Percentiles rank a stretch among this genome's conserved stretches.
Evolutionary conservation across 1,140 invertebrate genomes (phyloP).

Genomic region (Cardiocondyla obscurior): DNA sequence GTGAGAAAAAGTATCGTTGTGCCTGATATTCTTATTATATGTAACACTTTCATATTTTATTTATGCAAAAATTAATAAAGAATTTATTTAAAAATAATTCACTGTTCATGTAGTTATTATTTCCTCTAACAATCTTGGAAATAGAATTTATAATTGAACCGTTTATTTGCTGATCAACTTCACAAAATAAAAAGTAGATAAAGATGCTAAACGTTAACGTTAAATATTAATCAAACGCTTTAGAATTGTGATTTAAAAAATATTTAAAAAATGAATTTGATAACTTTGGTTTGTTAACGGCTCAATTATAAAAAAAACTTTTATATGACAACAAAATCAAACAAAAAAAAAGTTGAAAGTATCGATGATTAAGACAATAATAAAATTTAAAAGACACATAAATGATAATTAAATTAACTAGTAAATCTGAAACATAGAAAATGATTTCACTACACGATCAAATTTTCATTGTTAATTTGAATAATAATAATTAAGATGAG

Average conservation of each 20-base stretch:
- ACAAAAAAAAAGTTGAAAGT: constrained; percentile 2
- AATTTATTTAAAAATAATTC: constrained; percentile 2
- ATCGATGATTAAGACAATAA: constrained; percentile 41
- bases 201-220: no score
- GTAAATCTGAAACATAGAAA: constrained; percentile 28
- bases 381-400: constrained; percentile 33
- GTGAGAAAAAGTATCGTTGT: constrained; percentile 1
- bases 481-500: constrained; percentile 24
- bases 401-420: constrained; percentile 4
- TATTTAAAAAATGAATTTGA: no score
- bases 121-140: not conserved
- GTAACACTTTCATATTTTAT: constrained; percentile 5
- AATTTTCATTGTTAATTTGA: constrained; percentile 33
- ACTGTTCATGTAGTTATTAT: not conserved
- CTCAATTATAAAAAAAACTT: not conserved
- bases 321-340: not conserved
- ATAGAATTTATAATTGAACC: not conserved
- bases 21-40: not conserved
- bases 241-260: no score
- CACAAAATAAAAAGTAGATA: no score
- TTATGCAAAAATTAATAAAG: not conserved
- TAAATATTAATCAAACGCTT: no score
- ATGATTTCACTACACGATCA: not conserved
- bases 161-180: no score
- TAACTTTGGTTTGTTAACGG: no score